Conservation (phyloP, 2,888 invertebrate genomes). For the Mimas tiliae region DNA sequence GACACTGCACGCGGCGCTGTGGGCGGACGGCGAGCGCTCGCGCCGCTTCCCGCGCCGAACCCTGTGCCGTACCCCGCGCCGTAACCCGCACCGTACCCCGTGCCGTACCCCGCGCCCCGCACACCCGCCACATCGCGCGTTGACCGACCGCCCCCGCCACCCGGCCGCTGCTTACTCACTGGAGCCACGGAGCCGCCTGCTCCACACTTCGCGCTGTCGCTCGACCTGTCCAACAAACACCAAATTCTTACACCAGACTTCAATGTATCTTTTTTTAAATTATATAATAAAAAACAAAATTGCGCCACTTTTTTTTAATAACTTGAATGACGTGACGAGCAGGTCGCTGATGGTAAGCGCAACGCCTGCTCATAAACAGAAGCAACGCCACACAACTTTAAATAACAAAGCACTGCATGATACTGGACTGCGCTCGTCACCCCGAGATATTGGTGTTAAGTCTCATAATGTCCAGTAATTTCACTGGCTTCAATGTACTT, state of each 20-base stretch:
- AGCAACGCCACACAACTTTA: too few species aligned
- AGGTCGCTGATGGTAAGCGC: too few species aligned
- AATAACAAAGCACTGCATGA: too few species aligned
- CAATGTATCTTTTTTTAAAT: too few species aligned
- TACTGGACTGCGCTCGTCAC: too few species aligned
- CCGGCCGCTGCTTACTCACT: conserved; percentile 83
- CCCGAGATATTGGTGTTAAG: too few species aligned
- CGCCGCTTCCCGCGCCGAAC: conserved; percentile 44
- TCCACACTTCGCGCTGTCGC: conserved; percentile 87
- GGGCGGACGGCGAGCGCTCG: conserved; percentile 59
- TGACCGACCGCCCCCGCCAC: conserved; percentile 51
- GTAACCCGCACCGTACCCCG: conserved; percentile 49
- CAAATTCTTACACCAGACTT: conserved; percentile 27
- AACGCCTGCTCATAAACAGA: too few species aligned
- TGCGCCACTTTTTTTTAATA: too few species aligned
- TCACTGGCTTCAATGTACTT: too few species aligned
- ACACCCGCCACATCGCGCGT: conserved; percentile 43
- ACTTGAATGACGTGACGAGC: too few species aligned
- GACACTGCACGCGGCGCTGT: conserved; percentile 61
- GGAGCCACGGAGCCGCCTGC: conserved; percentile 84
- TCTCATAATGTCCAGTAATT: too few species aligned
- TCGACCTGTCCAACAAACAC: conserved; percentile 71
- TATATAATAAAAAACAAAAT: too few species aligned
- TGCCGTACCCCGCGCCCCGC: conserved; percentile 45
- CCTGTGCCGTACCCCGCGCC: conserved; percentile 47